Evolutionary conservation across 2,113 vertebrate species (phyloP).

Genomic region (Notothenia rossii): DNA sequence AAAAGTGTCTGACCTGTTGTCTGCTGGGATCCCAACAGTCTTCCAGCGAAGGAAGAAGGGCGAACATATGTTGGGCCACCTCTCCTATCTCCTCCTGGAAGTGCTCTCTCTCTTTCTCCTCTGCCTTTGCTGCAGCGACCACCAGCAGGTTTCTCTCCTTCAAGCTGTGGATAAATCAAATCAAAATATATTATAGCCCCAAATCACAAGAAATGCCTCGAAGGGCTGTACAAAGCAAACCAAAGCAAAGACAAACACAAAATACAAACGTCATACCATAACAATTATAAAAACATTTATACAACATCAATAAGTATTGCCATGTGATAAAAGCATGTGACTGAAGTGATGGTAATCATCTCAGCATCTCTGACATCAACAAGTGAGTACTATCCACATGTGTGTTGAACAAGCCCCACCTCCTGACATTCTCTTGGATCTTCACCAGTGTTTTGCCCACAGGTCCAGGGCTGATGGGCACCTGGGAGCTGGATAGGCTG

Average conservation of each 20-base stretch:
- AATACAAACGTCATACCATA: too few species aligned
- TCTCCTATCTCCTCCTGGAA: conserved; percentile 83
- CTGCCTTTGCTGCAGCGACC: conserved; percentile 79
- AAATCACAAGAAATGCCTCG: too few species aligned
- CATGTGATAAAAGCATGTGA: too few species aligned
- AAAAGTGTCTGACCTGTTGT: conserved; percentile 81
- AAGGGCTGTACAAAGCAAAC: too few species aligned
- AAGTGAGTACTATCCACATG: not conserved
- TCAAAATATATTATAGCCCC: too few species aligned
- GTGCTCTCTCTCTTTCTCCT: conserved; percentile 84
- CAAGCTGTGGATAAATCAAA: conserved; percentile 78
- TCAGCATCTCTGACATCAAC: conserved; percentile 35
- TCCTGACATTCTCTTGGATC: conserved; percentile 86
- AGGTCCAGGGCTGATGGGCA: conserved; percentile 60
- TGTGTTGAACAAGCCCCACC: conserved; percentile 79
- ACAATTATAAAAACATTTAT: too few species aligned
- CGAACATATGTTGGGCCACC: conserved; percentile 77
- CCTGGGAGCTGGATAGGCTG: conserved; percentile 56
- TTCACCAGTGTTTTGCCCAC: conserved; percentile 82
- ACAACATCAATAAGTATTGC: too few species aligned
- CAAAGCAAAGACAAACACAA: too few species aligned
- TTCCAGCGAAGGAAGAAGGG: conserved; percentile 67
- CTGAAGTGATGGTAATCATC: not conserved
- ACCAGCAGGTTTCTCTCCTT: conserved; percentile 83
- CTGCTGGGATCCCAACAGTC: conserved; percentile 65